Evolutionary conservation across 2,797 vertebrate species (phyloP).

Genomic region (Nasua narica): DNA sequence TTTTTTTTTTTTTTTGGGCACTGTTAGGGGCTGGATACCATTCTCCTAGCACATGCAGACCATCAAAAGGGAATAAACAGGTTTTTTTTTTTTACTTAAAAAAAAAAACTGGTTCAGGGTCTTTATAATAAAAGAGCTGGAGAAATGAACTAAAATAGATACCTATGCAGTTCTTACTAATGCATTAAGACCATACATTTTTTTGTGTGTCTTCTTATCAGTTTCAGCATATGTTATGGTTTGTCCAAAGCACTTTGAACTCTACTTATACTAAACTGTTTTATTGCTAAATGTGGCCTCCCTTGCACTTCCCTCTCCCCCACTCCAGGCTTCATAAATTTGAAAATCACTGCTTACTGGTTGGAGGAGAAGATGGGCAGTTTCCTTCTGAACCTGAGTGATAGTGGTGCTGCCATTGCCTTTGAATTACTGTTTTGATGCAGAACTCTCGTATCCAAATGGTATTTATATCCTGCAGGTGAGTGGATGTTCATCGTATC

Average conservation of each 20-base stretch:
- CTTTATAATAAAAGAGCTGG: neutral
- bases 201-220: neutral
- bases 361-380: neutral
- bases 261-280: neutral
- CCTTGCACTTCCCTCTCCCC: neutral
- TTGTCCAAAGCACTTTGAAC: slow-evolving; percentile 1
- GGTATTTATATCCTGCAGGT: neutral
- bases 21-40: neutral
- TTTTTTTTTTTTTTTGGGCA: slow-evolving; percentile 11
- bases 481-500: neutral
- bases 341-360: neutral
- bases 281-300: neutral
- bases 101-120: neutral
- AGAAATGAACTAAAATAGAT: slow-evolving; percentile 29
- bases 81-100: neutral
- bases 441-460: neutral
- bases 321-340: neutral
- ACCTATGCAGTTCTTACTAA: slow-evolving; percentile 1
- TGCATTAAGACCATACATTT: neutral
- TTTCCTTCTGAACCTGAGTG: neutral
- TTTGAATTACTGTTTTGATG: neutral
- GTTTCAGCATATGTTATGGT: neutral
- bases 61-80: slow-evolving; percentile 3
- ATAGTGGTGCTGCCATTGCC: neutral
- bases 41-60: neutral